Evolutionary conservation across 1,140 invertebrate genomes (phyloP).

Genomic region (Drosophila prosaltans): DNA sequence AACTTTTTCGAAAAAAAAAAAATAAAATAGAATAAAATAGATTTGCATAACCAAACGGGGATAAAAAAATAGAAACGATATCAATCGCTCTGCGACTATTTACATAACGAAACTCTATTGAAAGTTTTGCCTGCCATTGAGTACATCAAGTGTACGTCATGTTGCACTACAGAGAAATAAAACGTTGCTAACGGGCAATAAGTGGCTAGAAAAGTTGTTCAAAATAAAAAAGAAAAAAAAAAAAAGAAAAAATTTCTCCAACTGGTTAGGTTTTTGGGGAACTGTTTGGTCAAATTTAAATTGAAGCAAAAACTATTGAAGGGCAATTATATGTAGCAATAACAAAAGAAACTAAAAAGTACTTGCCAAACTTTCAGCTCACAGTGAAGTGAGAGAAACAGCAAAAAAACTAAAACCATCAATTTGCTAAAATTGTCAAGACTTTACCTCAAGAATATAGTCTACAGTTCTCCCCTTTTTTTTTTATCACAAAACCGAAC

Average conservation of each 20-base stretch:
- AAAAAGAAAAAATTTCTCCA: conserved; percentile 19
- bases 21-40: neutral
- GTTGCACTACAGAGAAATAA: conserved; percentile 37
- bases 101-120: conserved; percentile 53
- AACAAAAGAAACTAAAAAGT: conserved; percentile 10
- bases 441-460: neutral
- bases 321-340: conserved; percentile 26
- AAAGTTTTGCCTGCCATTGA: conserved; percentile 41
- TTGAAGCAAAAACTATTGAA: conserved; percentile 33
- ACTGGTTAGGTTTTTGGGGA: conserved; percentile 16
- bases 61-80: conserved; percentile 24
- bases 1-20: neutral
- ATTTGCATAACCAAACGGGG: conserved; percentile 3
- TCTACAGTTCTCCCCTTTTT: conserved; percentile 15
- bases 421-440: conserved; percentile 1
- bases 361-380: conserved; percentile 22
- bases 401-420: conserved; percentile 1
- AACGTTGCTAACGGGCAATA: conserved; percentile 56
- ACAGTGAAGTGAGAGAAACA: conserved; percentile 4
- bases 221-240: conserved; percentile 20
- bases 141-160: conserved; percentile 51
- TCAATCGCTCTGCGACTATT: conserved; percentile 40
- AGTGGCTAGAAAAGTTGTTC: conserved; percentile 51
- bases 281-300: conserved; percentile 24
- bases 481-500: conserved; percentile 2